Evolutionary conservation across 2,113 vertebrate genomes (phyloP).

Genomic region (Gambusia holbrooki): DNA sequence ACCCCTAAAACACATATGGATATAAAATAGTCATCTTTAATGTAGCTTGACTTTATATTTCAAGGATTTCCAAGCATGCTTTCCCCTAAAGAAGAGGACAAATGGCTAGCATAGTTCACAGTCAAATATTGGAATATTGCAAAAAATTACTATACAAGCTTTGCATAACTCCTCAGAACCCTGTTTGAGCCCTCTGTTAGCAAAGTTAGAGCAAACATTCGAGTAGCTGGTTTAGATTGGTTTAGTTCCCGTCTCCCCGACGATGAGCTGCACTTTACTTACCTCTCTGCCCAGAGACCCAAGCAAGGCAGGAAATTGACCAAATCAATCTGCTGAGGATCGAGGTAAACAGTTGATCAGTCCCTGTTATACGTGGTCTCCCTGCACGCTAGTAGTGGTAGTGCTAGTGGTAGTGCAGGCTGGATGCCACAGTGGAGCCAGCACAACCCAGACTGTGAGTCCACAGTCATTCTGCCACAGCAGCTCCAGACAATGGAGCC

Average conservation of each 20-base stretch:
- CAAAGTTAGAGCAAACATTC: conserved; percentile 47
- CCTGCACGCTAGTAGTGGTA: conserved; percentile 13
- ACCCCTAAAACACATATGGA: too few species aligned
- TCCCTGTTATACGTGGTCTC: conserved; percentile 23
- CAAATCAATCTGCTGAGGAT: conserved; percentile 88
- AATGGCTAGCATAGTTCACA: background rate
- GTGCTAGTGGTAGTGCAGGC: background rate
- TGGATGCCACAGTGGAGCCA: conserved; percentile 26
- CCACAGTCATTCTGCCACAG: conserved; percentile 71
- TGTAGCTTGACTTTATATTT: too few species aligned
- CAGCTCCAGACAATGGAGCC: conserved; percentile 67
- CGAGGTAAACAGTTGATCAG: conserved; percentile 81
- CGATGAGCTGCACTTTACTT: conserved; percentile 56
- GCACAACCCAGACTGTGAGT: conserved; percentile 53
- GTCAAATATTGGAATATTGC: conserved; percentile 11
- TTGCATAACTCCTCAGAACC: background rate
- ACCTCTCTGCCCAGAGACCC: conserved; percentile 57
- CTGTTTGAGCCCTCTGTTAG: conserved; percentile 45
- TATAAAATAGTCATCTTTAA: too few species aligned
- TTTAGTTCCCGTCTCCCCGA: conserved; percentile 49
- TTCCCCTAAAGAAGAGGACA: conserved; percentile 2
- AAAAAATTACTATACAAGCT: conserved; percentile 3
- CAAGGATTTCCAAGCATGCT: background rate
- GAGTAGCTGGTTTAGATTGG: conserved; percentile 52
- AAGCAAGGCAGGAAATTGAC: conserved; percentile 70